Evolutionary conservation across 1,140 invertebrate species (phyloP).

Genomic region (Anagrus nilaparvatae): DNA sequence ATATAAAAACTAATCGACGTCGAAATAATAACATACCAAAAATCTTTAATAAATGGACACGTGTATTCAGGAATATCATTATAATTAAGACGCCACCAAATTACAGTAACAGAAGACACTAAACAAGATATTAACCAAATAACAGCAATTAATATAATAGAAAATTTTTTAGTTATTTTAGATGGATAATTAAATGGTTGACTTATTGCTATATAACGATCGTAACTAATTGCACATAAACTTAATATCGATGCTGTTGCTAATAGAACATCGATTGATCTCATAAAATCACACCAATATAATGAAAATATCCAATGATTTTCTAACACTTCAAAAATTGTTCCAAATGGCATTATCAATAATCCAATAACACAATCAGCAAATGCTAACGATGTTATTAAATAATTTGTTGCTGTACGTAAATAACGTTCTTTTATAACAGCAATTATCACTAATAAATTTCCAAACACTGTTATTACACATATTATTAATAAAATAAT

Average conservation of each 20-base stretch:
- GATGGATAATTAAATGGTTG: conserved; percentile 93
- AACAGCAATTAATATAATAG: conserved; percentile 70
- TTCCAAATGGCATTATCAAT: conserved; percentile 66
- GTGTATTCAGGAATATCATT: conserved; percentile 65
- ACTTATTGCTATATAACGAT: conserved; percentile 95
- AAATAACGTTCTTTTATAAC: conserved; percentile 57
- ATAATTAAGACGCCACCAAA: conserved; percentile 80
- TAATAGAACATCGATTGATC: conserved; percentile 90
- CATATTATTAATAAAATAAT: conserved; percentile 48
- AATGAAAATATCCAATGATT: conserved; percentile 80
- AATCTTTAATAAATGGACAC: conserved; percentile 84
- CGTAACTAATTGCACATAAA: conserved; percentile 91
- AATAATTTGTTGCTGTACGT: conserved; percentile 68
- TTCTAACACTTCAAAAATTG: conserved; percentile 74
- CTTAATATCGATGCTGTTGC: conserved; percentile 93
- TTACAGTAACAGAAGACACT: conserved; percentile 92
- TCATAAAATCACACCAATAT: conserved; percentile 92
- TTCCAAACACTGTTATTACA: conserved; percentile 55
- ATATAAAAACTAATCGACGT: conserved; percentile 96
- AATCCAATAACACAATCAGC: conserved; percentile 64
- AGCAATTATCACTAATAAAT: conserved; percentile 58
- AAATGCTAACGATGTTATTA: conserved; percentile 63
- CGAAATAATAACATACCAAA: conserved; percentile 84
- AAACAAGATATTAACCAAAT: conserved; percentile 88
- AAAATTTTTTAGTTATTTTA: conserved; percentile 73